A percentile compares a stretch with the other conserved stretches of the same genome.
These are phyloP conservation scores for Euleptes europaea DNA, from an alignment of 2,113 vertebrate genomes.

Conservation along the genomic window DNA sequence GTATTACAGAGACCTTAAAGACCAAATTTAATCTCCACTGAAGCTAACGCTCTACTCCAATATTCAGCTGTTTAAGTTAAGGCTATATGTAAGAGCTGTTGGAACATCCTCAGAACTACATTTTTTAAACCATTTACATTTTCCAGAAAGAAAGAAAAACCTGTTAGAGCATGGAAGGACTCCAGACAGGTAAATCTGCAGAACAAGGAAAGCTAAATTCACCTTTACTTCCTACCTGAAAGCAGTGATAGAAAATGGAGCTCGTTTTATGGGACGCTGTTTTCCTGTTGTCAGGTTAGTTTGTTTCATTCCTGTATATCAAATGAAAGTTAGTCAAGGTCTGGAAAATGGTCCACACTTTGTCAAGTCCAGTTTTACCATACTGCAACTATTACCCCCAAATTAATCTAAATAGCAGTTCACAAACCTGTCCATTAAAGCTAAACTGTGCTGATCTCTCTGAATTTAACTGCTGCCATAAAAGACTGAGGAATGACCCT, in stretches of 20 bases:
- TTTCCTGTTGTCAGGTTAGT: constrained; percentile 90
- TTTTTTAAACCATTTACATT: too few species aligned
- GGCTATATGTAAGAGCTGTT: too few species aligned
- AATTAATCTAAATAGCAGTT: background rate
- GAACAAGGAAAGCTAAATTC: constrained; percentile 3
- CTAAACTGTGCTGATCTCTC: background rate
- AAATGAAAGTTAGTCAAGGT: constrained; percentile 52
- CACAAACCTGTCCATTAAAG: background rate
- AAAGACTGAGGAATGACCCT: too few species aligned
- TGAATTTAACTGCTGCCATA: background rate
- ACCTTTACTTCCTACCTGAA: constrained; percentile 84
- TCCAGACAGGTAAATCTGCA: background rate
- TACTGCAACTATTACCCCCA: too few species aligned
- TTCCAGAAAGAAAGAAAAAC: too few species aligned
- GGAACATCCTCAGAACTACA: too few species aligned
- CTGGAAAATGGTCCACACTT: constrained; percentile 17
- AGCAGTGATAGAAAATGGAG: constrained; percentile 89
- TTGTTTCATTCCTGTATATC: constrained; percentile 89
- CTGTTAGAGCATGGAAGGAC: background rate
- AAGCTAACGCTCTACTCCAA: too few species aligned
- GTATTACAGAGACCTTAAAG: background rate
- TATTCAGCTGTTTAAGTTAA: too few species aligned
- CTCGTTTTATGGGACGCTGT: constrained; percentile 90
- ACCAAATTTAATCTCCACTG: background rate
- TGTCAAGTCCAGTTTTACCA: background rate